Evolutionary conservation across 2,113 vertebrate species (phyloP).

Genomic region (Mastomys natalensis): DNA sequence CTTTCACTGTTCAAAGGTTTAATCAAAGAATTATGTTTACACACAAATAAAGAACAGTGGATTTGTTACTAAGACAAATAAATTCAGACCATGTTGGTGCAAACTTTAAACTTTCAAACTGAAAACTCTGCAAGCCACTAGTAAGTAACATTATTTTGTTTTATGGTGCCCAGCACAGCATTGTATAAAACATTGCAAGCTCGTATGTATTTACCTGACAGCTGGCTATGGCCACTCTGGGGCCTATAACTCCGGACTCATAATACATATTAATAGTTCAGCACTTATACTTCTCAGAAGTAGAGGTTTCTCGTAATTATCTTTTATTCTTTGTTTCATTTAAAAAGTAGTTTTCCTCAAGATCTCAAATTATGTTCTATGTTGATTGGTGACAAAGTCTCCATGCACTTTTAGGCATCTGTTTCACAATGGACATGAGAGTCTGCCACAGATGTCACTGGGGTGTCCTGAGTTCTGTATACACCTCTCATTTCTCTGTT

Average conservation of each 20-base stretch:
- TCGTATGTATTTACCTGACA: slow-evolving; percentile 47
- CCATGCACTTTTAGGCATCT: not conserved
- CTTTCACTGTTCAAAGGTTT: not conserved
- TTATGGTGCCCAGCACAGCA: slow-evolving; percentile 1
- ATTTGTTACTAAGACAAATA: slow-evolving; percentile 45
- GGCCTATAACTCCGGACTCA: slow-evolving; percentile 46
- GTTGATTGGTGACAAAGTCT: not conserved
- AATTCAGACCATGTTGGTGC: not conserved
- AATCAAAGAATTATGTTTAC: not conserved
- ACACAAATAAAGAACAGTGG: not conserved
- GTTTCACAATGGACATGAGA: not conserved
- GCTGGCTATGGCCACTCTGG: slow-evolving; percentile 46
- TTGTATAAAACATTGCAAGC: slow-evolving; percentile 43
- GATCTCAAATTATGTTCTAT: not conserved
- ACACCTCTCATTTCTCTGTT: not conserved
- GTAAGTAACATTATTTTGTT: slow-evolving; percentile 66
- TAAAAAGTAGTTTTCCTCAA: not conserved
- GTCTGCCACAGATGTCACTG: not conserved
- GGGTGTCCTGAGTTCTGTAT: not conserved
- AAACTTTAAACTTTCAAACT: slow-evolving; percentile 39
- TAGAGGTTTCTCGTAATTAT: not conserved
- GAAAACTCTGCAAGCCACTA: slow-evolving; percentile 44
- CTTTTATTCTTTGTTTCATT: slow-evolving; percentile 39
- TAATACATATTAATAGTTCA: slow-evolving; percentile 45
- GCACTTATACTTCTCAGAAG: slow-evolving; percentile 23